Evolutionary conservation across 2,888 invertebrate species (phyloP).

Genomic region (Amblyjoppa proteus): DNA sequence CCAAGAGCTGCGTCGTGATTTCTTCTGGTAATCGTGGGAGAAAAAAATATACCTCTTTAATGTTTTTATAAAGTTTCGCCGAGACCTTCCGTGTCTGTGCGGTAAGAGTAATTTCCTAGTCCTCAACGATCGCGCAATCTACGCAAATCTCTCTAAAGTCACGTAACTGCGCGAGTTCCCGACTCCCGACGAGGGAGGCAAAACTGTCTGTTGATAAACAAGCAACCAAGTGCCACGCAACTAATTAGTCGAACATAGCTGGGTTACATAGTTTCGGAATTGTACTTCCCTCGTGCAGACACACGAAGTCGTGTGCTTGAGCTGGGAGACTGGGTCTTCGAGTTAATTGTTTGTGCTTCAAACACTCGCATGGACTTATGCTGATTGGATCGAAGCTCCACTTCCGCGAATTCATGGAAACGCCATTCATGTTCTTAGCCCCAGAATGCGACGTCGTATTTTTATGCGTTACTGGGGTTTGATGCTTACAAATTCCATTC

Average conservation of each 20-base stretch:
- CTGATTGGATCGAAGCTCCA: background rate
- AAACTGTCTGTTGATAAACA: conserved; percentile 18
- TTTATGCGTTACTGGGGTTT: too few relatives aligned
- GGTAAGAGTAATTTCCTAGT: background rate
- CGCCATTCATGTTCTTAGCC: background rate
- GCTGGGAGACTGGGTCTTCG: background rate
- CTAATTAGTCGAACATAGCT: conserved; percentile 14
- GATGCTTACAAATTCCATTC: too few relatives aligned
- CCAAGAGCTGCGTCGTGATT: background rate
- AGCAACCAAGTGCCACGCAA: conserved; percentile 19
- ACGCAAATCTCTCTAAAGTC: background rate
- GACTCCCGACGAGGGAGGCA: background rate
- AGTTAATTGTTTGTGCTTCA: conserved; percentile 3
- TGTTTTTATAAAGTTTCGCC: background rate
- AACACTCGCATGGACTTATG: background rate
- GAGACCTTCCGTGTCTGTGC: background rate
- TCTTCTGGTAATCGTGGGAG: background rate
- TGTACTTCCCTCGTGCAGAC: background rate
- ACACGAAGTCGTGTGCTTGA: background rate
- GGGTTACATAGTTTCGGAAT: conserved; percentile 7
- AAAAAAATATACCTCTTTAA: background rate
- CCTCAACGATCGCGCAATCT: background rate
- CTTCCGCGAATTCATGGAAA: background rate
- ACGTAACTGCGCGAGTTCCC: background rate
- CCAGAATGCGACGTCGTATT: too few relatives aligned